A percentile compares a stretch with the other conserved stretches of the same genome.
phyloP scores from a whole-genome alignment of 2,797 vertebrate species.

The Phalloptychus januarius region DNA sequence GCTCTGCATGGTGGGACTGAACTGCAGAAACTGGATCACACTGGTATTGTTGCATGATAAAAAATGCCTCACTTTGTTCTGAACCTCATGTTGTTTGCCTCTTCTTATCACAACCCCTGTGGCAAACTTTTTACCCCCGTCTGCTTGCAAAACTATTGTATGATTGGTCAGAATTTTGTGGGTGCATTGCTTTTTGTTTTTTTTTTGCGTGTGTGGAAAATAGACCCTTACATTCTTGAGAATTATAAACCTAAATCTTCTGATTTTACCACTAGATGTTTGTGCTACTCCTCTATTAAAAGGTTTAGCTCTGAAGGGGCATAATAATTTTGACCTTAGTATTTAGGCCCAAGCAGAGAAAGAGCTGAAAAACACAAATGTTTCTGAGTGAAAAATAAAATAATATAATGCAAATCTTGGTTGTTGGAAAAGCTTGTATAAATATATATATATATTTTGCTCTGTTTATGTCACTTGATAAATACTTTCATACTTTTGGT shows the following conservation, averaged over 20 bases:
- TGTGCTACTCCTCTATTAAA: not conserved
- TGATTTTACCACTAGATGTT: not conserved
- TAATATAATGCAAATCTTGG: not conserved
- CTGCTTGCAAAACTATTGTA: no score
- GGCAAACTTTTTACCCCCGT: no score
- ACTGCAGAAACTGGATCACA: no score
- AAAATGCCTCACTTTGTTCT: no score
- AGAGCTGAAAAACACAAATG: not conserved
- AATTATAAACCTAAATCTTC: not conserved
- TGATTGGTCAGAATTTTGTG: no score
- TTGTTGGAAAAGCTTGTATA: not conserved
- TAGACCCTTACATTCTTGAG: not conserved
- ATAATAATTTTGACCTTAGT: not conserved
- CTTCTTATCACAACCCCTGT: no score
- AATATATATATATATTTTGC: not conserved
- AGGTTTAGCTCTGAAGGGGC: not conserved
- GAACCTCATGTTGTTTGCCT: no score
- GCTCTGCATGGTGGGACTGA: not conserved
- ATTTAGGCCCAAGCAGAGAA: not conserved
- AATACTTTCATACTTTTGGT: not conserved
- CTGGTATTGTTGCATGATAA: no score
- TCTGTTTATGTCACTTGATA: not conserved
- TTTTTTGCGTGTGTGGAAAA: no score
- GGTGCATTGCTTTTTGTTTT: no score
- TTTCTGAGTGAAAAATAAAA: not conserved